Base-by-base conservation (phyloP, 2,888 invertebrate species). In the Neoitamus cyanurus region DNA sequence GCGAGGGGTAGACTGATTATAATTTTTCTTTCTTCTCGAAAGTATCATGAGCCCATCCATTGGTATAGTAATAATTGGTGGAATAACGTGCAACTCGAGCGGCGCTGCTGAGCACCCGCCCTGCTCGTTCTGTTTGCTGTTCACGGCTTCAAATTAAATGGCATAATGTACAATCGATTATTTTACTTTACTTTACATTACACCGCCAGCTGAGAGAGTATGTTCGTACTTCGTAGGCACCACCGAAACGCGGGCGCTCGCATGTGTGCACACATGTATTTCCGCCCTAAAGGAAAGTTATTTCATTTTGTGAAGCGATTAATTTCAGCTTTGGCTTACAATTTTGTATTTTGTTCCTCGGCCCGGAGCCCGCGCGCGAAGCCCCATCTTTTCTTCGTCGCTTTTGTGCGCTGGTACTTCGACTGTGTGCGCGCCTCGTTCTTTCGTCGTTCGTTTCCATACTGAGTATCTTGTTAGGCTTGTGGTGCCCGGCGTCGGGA, bases 271-370 rank as follows among this genome's bases (percentile, higher is more conserved):
- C 78, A 48, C 58, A 31, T 78, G 78, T 6, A 78, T 78, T 78
- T 78, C 78, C 78, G 78, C 78, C 78, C 78, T 48, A 78, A 78
- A 58, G 78, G 58, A 78, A 78, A 78, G 78, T 78, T 78, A 78
- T 78, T 78, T 78, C 78, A 78, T 78, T 78, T 78, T 78, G 48
- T 78, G 78, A 78, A 78, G 58, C 78, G 78, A 78, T 78, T 78
- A 78, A 78, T 78, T 78, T 78, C 78, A 78, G 58, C 78, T 78
- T 78, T 78, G 78, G 78, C 78, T 78, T 78, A 78, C 78, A 78
- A 78, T 78, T 78, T 78, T 78, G 78, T 78, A 48, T 58, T 78
- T 58, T 31, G n/a, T 42, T 11, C 36, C 36, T 15, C 9, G 20
- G 15, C 1, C 7, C 58, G 6, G 5, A 5, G 7, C 7, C 5